Evolutionary conservation across 1,140 invertebrate genomes (phyloP).

Genomic region (Drosophila sp.): DNA sequence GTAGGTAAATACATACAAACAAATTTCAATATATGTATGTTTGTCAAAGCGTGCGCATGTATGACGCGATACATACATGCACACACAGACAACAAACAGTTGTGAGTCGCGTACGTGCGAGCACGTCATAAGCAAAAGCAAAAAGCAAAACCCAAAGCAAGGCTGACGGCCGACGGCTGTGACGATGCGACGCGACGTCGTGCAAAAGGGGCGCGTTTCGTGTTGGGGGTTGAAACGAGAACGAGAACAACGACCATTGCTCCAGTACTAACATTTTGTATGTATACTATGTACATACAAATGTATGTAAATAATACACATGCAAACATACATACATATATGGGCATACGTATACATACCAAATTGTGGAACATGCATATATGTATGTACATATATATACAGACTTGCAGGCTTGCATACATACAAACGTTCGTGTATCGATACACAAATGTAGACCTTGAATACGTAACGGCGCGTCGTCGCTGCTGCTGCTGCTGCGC

Average conservation of each 20-base stretch:
- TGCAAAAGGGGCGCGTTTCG: constrained; percentile 47
- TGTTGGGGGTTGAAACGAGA: constrained; percentile 54
- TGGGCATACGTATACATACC: constrained; percentile 35
- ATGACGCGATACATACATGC: constrained; percentile 36
- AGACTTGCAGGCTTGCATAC: too few species aligned
- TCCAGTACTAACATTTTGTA: constrained; percentile 24
- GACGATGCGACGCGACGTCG: constrained; percentile 27
- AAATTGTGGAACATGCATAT: constrained; percentile 24
- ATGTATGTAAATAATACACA: constrained; percentile 21
- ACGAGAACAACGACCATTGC: constrained; percentile 28
- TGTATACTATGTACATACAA: constrained; percentile 49
- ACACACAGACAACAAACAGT: constrained; percentile 41
- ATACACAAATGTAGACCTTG: constrained; percentile 77
- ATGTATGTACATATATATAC: constrained; percentile 19
- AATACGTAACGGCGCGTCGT: constrained; percentile 61
- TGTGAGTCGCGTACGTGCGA: constrained; percentile 61
- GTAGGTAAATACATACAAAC: constrained; percentile 12
- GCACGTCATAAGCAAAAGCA: constrained; percentile 70
- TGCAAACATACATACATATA: constrained; percentile 13
- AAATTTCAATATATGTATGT: constrained; percentile 4
- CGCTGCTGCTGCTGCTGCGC: constrained; percentile 6
- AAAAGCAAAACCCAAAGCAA: constrained; percentile 34
- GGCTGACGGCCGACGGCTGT: constrained; percentile 43
- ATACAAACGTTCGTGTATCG: constrained; percentile 47
- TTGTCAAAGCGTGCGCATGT: constrained; percentile 16